phyloP scores from a whole-genome alignment of 2,888 invertebrate species.

The Athripsodes cinereus region DNA sequence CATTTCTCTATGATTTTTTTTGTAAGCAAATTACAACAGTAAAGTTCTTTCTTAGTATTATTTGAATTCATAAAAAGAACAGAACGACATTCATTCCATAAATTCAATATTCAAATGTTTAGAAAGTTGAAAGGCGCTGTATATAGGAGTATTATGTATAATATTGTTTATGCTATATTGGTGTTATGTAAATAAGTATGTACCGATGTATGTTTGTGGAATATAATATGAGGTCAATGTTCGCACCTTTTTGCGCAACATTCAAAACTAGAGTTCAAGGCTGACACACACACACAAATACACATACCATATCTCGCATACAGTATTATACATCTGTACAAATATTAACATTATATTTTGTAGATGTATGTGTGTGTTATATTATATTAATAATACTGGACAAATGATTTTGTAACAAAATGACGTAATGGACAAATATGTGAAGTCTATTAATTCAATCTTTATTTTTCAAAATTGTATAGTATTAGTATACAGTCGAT shows the following conservation, averaged over 20 bases:
- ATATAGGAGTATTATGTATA: too few relatives aligned
- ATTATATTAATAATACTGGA: too few relatives aligned
- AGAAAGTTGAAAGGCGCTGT: background rate
- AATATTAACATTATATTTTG: background rate
- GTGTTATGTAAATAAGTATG: background rate
- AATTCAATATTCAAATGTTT: background rate
- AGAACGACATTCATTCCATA: background rate
- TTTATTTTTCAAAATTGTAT: too few relatives aligned
- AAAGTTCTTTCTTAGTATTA: background rate
- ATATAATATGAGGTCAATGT: background rate
- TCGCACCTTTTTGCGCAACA: conserved; percentile 9
- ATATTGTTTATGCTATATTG: background rate
- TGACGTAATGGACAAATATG: too few relatives aligned
- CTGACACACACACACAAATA: background rate
- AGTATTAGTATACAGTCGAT: too few relatives aligned
- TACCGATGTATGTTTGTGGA: background rate
- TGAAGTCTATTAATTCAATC: too few relatives aligned
- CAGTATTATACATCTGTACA: background rate
- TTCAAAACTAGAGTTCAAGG: conserved; percentile 3
- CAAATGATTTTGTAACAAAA: too few relatives aligned
- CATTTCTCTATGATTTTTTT: too few relatives aligned
- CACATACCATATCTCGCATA: background rate
- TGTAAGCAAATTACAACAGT: background rate
- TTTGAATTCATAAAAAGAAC: background rate
- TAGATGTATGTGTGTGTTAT: too few relatives aligned